Evolutionary conservation across 2,113 vertebrate genomes (phyloP), one percentile per base, ranked within the genome.

Genomic region (Marmota monax): DNA sequence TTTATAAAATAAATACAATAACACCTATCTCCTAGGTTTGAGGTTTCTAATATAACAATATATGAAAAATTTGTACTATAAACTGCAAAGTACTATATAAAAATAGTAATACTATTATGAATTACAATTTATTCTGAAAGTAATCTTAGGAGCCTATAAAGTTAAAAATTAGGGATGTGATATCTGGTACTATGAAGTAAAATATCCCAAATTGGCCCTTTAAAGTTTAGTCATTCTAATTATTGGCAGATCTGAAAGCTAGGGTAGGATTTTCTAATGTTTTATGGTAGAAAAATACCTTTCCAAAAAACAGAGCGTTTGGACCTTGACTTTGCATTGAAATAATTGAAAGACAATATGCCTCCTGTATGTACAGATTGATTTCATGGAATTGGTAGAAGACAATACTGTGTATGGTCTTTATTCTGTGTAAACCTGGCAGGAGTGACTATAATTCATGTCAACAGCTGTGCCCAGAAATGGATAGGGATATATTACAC

Each of bases 231-330:
- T 83, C 45, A 83, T 10, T 29, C 39, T 2, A 12, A 32, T 84
- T 88, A n/a, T 29, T 91, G 82, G 25, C 84, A 91, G 1, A n/a
- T 14, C 25, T 80, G 67, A 67, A 90, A 92, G 34, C 72, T 39
- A 70, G 8, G 63, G 67, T 4, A 91, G n/a, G 70, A 37, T 74
- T 86, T 32, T 65, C 22, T 83, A 51, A 92, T 5, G 45, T 53
- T 93, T 79, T 37, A 87, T 39, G 56, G 92, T 65, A 48, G 73
- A 29, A 80, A 96, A 93, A 86, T 82, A 48, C 58, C 90, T 88
- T 96, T 74, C 13, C 27, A 65, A 78, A 93, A 79, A 84, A 74
- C 23, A 42, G 27, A 87, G 23, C 53, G 45, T 58, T 72, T 87
- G 29, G 22, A 45, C n/a, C 25, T 90, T 88, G 48, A 70, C 29